These are phyloP conservation scores for Tribolium madens DNA, from an alignment of 1,140 invertebrate genomes.

Conservation along the genomic window DNA sequence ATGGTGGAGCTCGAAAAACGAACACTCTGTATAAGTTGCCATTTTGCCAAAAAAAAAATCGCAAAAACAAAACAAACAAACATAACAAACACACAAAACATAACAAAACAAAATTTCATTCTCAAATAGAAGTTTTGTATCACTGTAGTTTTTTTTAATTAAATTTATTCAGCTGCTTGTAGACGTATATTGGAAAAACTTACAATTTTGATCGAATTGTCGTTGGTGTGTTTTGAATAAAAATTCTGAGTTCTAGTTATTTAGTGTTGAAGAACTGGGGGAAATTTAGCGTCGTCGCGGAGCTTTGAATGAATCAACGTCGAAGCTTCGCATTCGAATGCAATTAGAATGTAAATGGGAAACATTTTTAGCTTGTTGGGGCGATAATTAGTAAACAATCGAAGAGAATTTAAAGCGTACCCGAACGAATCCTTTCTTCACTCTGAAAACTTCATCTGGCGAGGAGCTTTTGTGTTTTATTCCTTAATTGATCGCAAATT, in stretches of 20 bases:
- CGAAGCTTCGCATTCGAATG: conserved; percentile 39
- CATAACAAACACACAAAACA: too few relatives aligned
- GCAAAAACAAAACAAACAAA: too few relatives aligned
- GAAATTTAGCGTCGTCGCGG: conserved; percentile 42
- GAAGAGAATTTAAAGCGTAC: conserved; percentile 31
- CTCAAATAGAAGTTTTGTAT: too few relatives aligned
- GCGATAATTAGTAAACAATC: conserved; percentile 45
- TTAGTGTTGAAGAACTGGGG: conserved; percentile 40
- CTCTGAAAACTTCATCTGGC: conserved; percentile 11
- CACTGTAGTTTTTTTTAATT: too few relatives aligned
- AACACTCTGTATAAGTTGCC: too few relatives aligned
- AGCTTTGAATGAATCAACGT: not conserved
- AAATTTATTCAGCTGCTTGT: too few relatives aligned
- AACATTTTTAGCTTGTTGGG: conserved; percentile 42
- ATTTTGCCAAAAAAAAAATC: too few relatives aligned
- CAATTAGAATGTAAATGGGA: conserved; percentile 43
- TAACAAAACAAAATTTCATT: too few relatives aligned
- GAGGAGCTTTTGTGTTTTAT: conserved; percentile 37
- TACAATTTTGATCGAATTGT: too few relatives aligned
- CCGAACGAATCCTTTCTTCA: conserved; percentile 14
- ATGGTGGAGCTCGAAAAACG: too few relatives aligned
- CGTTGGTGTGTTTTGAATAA: not conserved
- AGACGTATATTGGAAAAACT: too few relatives aligned
- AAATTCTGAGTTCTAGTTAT: not conserved
- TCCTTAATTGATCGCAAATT: conserved; percentile 24